Conservation (phyloP, 1,140 invertebrate genomes). For the Pollicipes pollicipes region DNA sequence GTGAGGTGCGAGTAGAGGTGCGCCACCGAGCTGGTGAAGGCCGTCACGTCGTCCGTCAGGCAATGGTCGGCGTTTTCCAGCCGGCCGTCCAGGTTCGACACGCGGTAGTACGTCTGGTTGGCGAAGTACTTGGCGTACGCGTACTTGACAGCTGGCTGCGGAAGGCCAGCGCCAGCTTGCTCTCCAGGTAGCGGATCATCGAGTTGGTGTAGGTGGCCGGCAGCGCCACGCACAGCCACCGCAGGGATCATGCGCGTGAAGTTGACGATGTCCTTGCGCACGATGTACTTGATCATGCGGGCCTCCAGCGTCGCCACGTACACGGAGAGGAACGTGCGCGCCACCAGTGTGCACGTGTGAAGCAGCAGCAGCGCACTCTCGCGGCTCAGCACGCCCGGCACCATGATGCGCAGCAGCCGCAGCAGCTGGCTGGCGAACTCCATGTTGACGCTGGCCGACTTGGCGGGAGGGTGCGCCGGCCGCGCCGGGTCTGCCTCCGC, state of each 20-base stretch:
- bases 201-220: conserved; percentile 96
- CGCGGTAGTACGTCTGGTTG: conserved; percentile 56
- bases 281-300: conserved; percentile 87
- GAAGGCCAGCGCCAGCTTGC: conserved; percentile 75
- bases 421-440: conserved; percentile 60
- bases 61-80: conserved; percentile 93
- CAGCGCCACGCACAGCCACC: conserved; percentile 87
- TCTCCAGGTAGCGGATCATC: conserved; percentile 85
- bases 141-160: conserved; percentile 69
- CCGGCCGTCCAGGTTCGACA: conserved; percentile 73
- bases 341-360: conserved; percentile 71
- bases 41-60: conserved; percentile 88
- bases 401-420: conserved; percentile 69
- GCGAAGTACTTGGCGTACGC: conserved; percentile 88
- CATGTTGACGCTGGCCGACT: conserved; percentile 36
- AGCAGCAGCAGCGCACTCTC: conserved; percentile 61
- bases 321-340: conserved; percentile 87
- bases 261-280: conserved; percentile 57
- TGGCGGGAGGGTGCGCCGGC: conserved; percentile 4
- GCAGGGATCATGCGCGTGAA: conserved; percentile 60
- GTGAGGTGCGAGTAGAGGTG: conserved; percentile 93
- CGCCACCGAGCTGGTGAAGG: conserved; percentile 77
- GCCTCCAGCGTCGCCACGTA: conserved; percentile 93
- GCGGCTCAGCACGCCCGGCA: conserved; percentile 61
- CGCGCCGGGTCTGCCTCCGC: neutral